Evolutionary conservation across 2,888 invertebrate species (phyloP).

Genomic region (Lasioglossum oenotherae): DNA sequence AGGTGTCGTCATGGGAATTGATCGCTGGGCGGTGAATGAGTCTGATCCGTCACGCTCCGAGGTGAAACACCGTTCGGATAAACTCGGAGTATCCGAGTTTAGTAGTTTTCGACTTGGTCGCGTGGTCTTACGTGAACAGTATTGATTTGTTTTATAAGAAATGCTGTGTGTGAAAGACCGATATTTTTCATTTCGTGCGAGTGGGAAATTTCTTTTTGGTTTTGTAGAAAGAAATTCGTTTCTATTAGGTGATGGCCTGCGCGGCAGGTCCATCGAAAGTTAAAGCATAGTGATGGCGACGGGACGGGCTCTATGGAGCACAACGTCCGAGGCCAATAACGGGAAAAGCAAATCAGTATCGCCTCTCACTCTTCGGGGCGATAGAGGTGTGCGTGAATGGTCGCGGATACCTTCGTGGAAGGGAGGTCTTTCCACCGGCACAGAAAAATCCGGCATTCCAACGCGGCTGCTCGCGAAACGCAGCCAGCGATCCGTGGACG

Average conservation of each 20-base stretch:
- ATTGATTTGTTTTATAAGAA: not conserved
- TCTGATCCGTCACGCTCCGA: too few species aligned
- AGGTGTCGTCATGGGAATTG: too few species aligned
- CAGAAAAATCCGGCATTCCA: slow-evolving; percentile 71
- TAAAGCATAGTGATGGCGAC: slow-evolving; percentile 3
- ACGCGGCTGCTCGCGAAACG: slow-evolving; percentile 68
- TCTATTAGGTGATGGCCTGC: not conserved
- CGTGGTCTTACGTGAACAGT: too few species aligned
- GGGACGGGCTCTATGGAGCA: slow-evolving; percentile 31
- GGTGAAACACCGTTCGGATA: too few species aligned
- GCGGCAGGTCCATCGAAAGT: not conserved
- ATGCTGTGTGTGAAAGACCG: not conserved
- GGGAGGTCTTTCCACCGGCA: slow-evolving; percentile 60
- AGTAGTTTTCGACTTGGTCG: too few species aligned
- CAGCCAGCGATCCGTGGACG: slow-evolving; percentile 69
- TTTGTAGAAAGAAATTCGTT: not conserved
- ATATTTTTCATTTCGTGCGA: not conserved
- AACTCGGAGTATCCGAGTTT: too few species aligned
- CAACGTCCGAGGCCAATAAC: slow-evolving; percentile 74
- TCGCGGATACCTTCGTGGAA: slow-evolving; percentile 51
- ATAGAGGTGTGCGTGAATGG: slow-evolving; percentile 55
- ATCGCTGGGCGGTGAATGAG: too few species aligned
- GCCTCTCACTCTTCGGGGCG: slow-evolving; percentile 77
- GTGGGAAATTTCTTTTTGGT: not conserved
- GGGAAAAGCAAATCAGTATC: slow-evolving; percentile 81